These are phyloP conservation scores for Cepphus grylle DNA, from an alignment of 2,113 vertebrate species.

Conservation along the genomic window DNA sequence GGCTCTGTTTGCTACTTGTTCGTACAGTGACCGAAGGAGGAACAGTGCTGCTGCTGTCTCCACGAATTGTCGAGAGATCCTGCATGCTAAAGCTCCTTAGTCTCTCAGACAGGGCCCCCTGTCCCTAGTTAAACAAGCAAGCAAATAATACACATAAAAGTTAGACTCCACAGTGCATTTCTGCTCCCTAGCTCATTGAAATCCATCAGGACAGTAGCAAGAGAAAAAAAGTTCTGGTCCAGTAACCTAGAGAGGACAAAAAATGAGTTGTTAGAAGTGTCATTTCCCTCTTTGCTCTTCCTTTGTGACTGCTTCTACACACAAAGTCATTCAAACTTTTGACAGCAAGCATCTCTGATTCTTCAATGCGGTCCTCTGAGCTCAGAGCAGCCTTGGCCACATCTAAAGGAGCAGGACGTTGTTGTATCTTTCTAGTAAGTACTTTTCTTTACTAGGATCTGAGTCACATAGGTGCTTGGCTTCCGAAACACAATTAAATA, in stretches of 20 bases:
- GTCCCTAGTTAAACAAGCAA: constrained; percentile 77
- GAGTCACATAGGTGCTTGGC: not conserved
- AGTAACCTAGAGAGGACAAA: not conserved
- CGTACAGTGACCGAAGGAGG: constrained; percentile 69
- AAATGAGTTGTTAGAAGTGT: not conserved
- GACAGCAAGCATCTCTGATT: not conserved
- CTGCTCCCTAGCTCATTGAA: not conserved
- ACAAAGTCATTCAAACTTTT: not conserved
- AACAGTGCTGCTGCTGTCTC: constrained; percentile 72
- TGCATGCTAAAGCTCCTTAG: constrained; percentile 99
- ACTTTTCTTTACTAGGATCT: not conserved
- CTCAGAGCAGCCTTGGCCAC: not conserved
- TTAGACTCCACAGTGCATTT: not conserved
- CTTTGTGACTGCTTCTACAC: not conserved
- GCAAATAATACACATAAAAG: not conserved
- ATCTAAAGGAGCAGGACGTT: not conserved
- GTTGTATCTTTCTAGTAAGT: not conserved
- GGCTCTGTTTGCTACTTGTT: constrained; percentile 78
- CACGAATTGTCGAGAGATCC: constrained; percentile 88
- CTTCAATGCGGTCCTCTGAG: not conserved
- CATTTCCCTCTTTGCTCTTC: not conserved
- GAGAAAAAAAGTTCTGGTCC: not conserved
- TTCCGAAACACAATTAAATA: not conserved
- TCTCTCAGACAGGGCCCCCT: constrained; percentile 94
- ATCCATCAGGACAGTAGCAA: not conserved